Evolutionary conservation across 2,888 invertebrate genomes (phyloP), one percentile per base, ranked within the genome.

Genomic region (Agriopis aurantiaria): DNA sequence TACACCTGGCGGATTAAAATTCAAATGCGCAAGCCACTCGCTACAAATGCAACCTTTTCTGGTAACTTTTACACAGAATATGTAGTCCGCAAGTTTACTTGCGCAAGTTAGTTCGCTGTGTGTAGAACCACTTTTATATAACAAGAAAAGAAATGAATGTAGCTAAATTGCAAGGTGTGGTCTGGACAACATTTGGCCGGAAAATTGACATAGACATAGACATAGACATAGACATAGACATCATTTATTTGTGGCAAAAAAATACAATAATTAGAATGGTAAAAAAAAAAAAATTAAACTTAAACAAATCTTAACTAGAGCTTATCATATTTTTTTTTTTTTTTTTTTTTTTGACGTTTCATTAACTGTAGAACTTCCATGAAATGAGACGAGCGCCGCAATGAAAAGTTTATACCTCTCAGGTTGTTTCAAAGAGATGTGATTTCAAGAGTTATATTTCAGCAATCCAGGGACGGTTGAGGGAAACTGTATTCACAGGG

Each of bases 361-460:
- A 41, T 41, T 56, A 3, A 33, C 33, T 33, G 33, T 33, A 5
- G 33, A 56, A 56, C 9, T 56, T 56, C 41, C 23, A 0, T 17
- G 12, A 46, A 58, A 58, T 43, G 56, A 43, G 56, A 41, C 41
- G 65, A 53, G 53, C 2, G 14, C 23, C 33, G 23, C 11, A 58
- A 58, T 58, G 53, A 53, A 59, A 65, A 53, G 40, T 65, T 58
- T 52, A 65, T 53, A 65, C 53, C 33, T 14, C 46, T 40, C 45
- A 12, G 33, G 49, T 52, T 53, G n/a, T 46, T 58, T 58, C 46
- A 58, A 11, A 46, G 17, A 45, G 58, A 58, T 23, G 45, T 14
- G n/a, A 58, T 58, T 46, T 45, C 46, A 46, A 43, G 45, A 43
- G 45, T 46, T 46, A 17, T 46, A 58, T 58, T 56, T 56, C 14